Evolutionary conservation across 37 sponge, comb jelly and placozoan species (phyloP).

Genomic region (Oopsacas minuta): DNA sequence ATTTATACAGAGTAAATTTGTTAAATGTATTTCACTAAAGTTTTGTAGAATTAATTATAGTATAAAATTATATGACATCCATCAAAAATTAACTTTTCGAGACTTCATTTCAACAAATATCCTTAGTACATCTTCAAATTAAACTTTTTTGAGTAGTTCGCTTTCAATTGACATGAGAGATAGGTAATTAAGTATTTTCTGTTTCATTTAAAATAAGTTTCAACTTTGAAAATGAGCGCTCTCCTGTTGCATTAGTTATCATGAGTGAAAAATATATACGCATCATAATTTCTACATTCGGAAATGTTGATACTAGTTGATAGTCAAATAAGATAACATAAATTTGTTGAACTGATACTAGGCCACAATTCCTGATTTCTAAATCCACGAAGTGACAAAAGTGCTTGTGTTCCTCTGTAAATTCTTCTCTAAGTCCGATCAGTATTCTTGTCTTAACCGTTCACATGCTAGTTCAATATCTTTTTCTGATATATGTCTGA

Average conservation of each 20-base stretch:
- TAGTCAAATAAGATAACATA: conserved; percentile 13
- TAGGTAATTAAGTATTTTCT: conserved; percentile 21
- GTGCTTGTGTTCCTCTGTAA: neutral
- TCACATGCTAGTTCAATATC: conserved; percentile 16
- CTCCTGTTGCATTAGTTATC: conserved; percentile 29
- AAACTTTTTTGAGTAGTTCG: conserved; percentile 20
- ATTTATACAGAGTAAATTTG: neutral
- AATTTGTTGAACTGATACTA: conserved; percentile 14
- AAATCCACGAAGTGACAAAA: conserved; percentile 14
- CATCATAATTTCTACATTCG: conserved; percentile 21
- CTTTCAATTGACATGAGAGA: conserved; percentile 26
- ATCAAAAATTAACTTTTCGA: conserved; percentile 5
- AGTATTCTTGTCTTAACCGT: conserved; percentile 2
- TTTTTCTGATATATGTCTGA: conserved; percentile 16
- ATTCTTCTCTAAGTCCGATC: neutral
- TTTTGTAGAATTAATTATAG: neutral
- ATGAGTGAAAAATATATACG: conserved; percentile 21
- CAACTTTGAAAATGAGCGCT: conserved; percentile 23
- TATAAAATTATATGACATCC: neutral
- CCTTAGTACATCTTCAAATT: conserved; percentile 11
- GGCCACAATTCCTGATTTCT: no score
- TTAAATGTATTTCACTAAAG: neutral
- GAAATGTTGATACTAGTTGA: conserved; percentile 20
- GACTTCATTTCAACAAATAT: neutral
- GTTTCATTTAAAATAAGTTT: conserved; percentile 25